Evolutionary conservation across 2,113 vertebrate genomes (phyloP).

Genomic region (Caranx ignobilis): DNA sequence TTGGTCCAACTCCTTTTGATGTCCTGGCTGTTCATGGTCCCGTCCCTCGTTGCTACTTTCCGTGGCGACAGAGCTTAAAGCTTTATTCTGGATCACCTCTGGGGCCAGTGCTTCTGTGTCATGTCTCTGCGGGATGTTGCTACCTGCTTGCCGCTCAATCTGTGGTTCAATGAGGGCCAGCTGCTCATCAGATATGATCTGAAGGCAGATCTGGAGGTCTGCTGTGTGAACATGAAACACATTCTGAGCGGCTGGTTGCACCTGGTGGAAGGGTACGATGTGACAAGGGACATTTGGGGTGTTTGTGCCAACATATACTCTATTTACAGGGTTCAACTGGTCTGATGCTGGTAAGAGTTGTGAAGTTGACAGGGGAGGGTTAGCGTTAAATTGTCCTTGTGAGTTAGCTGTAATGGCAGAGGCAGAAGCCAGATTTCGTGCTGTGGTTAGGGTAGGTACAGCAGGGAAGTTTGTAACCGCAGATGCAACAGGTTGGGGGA

Average conservation of each 20-base stretch:
- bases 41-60: conserved; percentile 6
- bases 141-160: conserved; percentile 69
- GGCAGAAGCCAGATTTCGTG: conserved; percentile 16
- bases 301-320: neutral
- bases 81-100: conserved; percentile 23
- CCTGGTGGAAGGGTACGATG: conserved; percentile 49
- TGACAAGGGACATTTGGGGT: conserved; percentile 32
- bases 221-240: conserved; percentile 81
- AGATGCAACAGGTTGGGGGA: conserved; percentile 20
- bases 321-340: conserved; percentile 2
- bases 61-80: neutral
- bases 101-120: neutral
- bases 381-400: conserved; percentile 3
- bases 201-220: conserved; percentile 84
- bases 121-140: conserved; percentile 13
- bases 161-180: conserved; percentile 81
- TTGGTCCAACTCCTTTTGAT: conserved; percentile 23
- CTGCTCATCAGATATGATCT: conserved; percentile 86
- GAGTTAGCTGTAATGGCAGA: neutral
- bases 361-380: conserved; percentile 11
- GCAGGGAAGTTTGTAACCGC: conserved; percentile 1
- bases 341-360: conserved; percentile 1
- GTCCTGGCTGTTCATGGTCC: neutral
- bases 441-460: conserved; percentile 22
- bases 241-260: conserved; percentile 66